Evolutionary conservation across 2,888 invertebrate species (phyloP), one percentile per base, ranked within the genome.

Genomic region (Tetrapedia diversipes): DNA sequence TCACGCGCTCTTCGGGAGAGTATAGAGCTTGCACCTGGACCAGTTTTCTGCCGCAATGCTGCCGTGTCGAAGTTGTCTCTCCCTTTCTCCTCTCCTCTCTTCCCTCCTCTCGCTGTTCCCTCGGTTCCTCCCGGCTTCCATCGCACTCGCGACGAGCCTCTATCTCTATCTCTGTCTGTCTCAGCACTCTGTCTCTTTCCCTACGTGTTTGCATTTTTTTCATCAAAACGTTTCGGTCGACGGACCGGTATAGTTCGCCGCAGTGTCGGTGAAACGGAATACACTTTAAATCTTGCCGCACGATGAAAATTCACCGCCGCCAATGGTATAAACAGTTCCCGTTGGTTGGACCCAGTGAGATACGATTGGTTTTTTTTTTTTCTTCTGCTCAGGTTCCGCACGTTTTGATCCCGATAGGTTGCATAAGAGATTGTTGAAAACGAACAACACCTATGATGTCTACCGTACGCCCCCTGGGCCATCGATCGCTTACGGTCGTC

Each of bases 151-250:
- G 27, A 22, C 29, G n/a, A n/a, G n/a, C 37, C 51, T 19, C n/a
- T 29, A 7, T 27, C n/a, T 27, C 27, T 41, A 39, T 27, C n/a
- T 57, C 41, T 19, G 4, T 56, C 56, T 24, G 2, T 24, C 24
- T 16, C 24, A 3, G 11, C 27, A 27, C 10, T 41, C 59, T 39
- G 8, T 37, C 43, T 57, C 64, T 56, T 11, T 43, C 65, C 47
- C 65, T n/a, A 47, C 64, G 68, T 75, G 80, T 82, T 82, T 82
- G 75, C 82, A 80, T 82, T 82, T 82, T 82, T 82, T 82, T 82
- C 80, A 82, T 82, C 82, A 80, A 82, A 82, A 72, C 80, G 77
- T 80, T 82, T 80, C 72, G 64, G 59, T 71, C 64, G 64, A 56
- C 78, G 49, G 27, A 64, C 64, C 65, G 37, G 47, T 53, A 60